Conservation (phyloP, 2,113 vertebrate genomes). For the Chionis minor region DNA sequence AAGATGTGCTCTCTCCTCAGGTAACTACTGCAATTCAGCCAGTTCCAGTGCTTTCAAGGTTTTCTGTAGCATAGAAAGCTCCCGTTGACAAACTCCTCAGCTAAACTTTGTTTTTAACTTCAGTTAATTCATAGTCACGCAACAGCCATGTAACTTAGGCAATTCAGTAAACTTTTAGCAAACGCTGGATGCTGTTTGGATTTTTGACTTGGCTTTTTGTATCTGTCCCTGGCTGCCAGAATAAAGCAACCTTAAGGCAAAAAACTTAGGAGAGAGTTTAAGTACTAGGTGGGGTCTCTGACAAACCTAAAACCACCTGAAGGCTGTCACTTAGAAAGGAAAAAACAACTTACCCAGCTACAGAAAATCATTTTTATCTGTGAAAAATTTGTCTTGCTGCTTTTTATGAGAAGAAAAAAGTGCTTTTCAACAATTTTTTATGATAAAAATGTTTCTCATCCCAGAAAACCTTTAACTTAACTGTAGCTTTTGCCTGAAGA, state of each 20-base stretch:
- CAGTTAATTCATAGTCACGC: not conserved
- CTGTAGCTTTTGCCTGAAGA: not conserved
- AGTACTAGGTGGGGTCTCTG: not conserved
- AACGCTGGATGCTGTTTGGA: not conserved
- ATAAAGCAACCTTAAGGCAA: not conserved
- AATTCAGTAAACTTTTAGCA: not conserved
- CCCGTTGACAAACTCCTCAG: not conserved
- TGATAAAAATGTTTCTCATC: not conserved
- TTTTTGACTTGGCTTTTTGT: not conserved
- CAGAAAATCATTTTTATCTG: not conserved
- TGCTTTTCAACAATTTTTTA: not conserved
- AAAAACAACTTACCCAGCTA: not conserved
- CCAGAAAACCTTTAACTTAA: not conserved
- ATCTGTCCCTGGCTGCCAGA: not conserved
- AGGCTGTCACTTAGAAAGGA: not conserved
- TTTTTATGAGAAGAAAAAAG: not conserved
- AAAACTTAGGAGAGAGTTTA: not conserved
- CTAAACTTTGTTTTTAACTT: not conserved
- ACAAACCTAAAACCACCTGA: not conserved
- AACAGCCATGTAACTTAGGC: not conserved
- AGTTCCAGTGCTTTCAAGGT: not conserved
- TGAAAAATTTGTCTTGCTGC: not conserved
- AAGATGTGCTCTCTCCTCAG: not conserved
- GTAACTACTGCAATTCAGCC: not conserved
- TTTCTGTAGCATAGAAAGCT: not conserved